Base-by-base conservation (phyloP, 2,113 vertebrate species). In the Scalopus aquaticus region DNA sequence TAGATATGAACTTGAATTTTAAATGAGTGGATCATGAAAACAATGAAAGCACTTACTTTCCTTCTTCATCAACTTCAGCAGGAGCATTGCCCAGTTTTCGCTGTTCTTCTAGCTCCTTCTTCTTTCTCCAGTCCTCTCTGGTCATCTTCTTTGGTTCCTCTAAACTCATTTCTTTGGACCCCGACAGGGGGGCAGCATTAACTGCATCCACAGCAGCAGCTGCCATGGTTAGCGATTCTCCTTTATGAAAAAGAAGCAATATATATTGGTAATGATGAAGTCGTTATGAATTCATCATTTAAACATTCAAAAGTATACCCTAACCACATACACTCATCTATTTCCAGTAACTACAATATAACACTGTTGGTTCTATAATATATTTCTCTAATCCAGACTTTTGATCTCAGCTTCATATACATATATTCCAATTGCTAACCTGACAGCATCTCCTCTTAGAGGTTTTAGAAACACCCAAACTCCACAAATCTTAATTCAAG, bases 131-230 rank as follows among this genome's bases (percentile, higher is more conserved):
- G 89, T 99, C 99, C 95, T 99, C 99, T 88, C 99, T 97, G 0
- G 99, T 99, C 99, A 99, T 99, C 96, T 99, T 99, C 96, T 99
- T 99, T 54, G 99, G 99, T 37, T 99, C 99, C 95, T 99, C 99
- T 93, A 99, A 98, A 87, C 98, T 99, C 93, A 99, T 98, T 17
- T 99, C 98, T 39, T 98, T 99, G 30, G 99, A 96, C 0, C 98
- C 98, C 0, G 97, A 98, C 0, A 97, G 15, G 54, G 97, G 91
- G 11, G 97, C 0, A 7, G 93, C 8, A 2, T 95, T 98, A 1
- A 37, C 24, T 3, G 88, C 77, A 44, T 97, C 89, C 90, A 95
- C 96, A 0, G 79, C 91, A 26, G 96, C 95, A 3, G 98, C 97
- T 0, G 98, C 96, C 98, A 98, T 98, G 42, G 16, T 88, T 88